Percentiles rank a stretch among this genome's conserved stretches.
These are phyloP conservation scores for Lepidocyrtoides sp. DNA, from an alignment of 2,888 invertebrate genomes.

Conservation along the genomic window DNA sequence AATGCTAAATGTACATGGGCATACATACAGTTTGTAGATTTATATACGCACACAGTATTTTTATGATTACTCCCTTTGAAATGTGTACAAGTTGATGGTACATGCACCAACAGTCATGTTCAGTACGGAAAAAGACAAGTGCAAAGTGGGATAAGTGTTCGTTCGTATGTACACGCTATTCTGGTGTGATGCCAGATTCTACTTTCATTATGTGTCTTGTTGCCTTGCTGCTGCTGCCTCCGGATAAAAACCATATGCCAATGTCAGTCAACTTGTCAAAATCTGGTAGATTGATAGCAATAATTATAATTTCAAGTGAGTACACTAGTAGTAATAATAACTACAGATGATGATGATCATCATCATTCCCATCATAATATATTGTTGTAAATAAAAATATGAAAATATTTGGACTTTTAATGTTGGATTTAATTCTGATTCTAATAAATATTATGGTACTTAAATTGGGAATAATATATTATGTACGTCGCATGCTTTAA, in stretches of 20 bases:
- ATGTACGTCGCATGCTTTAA: background rate
- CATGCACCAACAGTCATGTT: background rate
- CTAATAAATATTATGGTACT: slow-evolving; percentile 10
- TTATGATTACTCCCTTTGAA: too few species aligned
- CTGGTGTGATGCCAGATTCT: slow-evolving; percentile 51
- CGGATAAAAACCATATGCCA: slow-evolving; percentile 72
- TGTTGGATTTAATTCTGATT: background rate
- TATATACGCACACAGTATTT: background rate
- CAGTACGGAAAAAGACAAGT: background rate
- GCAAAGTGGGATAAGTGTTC: background rate
- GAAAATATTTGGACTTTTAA: slow-evolving; percentile 70
- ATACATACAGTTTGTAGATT: too few species aligned
- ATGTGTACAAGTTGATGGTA: too few species aligned
- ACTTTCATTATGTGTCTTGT: background rate
- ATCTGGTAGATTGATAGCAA: slow-evolving; percentile 78
- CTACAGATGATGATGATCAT: slow-evolving; percentile 33
- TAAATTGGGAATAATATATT: background rate
- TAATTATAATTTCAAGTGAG: slow-evolving; percentile 80
- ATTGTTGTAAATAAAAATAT: slow-evolving; percentile 42
- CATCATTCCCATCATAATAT: too few species aligned
- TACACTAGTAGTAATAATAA: slow-evolving; percentile 65
- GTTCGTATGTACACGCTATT: slow-evolving; percentile 1
- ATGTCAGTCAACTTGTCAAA: slow-evolving; percentile 79
- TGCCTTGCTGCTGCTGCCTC: slow-evolving; percentile 34
- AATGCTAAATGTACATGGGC: slow-evolving; percentile 36